These are phyloP conservation scores for Augochlorella aurata DNA, from an alignment of 2,888 invertebrate genomes.

Conservation along the genomic window DNA sequence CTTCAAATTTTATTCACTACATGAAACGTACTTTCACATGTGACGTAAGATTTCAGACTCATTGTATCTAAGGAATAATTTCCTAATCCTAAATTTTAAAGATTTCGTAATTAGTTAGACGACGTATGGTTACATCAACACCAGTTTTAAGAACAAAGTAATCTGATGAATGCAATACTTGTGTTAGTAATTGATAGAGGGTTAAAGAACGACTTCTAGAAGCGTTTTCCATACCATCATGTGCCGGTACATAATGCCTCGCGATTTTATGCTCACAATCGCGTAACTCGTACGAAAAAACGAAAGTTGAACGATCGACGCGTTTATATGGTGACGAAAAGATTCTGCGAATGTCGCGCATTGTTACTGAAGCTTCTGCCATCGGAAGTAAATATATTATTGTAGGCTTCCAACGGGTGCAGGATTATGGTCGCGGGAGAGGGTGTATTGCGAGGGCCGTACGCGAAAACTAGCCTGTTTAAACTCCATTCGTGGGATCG, in stretches of 20 bases:
- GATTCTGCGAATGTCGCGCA: neutral
- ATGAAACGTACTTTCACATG: too few species aligned
- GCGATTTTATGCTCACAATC: constrained; percentile 9
- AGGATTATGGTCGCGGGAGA: constrained; percentile 19
- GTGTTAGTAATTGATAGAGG: neutral
- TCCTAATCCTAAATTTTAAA: too few species aligned
- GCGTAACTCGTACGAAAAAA: constrained; percentile 18
- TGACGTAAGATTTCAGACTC: too few species aligned
- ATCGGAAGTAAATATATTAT: constrained; percentile 27
- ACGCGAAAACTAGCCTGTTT: constrained; percentile 33
- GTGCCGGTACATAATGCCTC: constrained; percentile 12
- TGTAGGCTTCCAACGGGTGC: constrained; percentile 11
- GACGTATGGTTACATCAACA: neutral
- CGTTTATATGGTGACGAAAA: constrained; percentile 7
- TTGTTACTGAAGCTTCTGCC: constrained; percentile 36
- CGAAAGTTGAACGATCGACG: constrained; percentile 11
- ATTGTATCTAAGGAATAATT: neutral
- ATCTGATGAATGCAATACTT: neutral
- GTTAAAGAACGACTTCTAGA: neutral
- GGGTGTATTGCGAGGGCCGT: constrained; percentile 46
- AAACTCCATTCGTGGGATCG: constrained; percentile 44
- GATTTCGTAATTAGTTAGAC: neutral
- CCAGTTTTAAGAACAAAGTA: neutral
- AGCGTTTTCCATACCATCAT: constrained; percentile 25
- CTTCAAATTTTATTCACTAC: too few species aligned